Evolutionary conservation across 1,140 invertebrate species (phyloP).

Genomic region (Diabrotica virgifera): DNA sequence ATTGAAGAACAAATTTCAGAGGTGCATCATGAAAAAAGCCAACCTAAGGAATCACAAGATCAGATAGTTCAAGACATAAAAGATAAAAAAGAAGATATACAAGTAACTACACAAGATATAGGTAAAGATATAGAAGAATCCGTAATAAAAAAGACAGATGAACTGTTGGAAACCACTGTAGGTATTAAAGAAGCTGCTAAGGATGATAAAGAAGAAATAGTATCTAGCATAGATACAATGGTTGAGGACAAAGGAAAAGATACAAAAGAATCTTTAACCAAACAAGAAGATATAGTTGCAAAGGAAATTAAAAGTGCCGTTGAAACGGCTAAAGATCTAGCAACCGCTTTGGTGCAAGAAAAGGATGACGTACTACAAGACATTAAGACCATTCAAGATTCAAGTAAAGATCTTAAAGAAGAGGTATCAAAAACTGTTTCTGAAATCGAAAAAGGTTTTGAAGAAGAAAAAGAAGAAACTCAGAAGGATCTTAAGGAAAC

Average conservation of each 20-base stretch:
- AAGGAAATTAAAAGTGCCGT: not conserved
- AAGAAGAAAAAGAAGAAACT: too few species aligned
- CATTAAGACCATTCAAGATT: too few species aligned
- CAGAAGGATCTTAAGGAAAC: too few species aligned
- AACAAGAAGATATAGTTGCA: constrained; percentile 1
- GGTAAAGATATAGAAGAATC: constrained; percentile 6
- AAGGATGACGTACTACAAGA: too few species aligned
- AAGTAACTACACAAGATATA: not conserved
- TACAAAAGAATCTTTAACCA: not conserved
- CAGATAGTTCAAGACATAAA: not conserved
- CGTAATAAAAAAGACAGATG: not conserved
- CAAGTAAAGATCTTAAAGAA: too few species aligned
- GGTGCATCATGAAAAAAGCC: not conserved
- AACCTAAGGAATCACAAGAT: constrained; percentile 6
- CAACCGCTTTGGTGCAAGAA: too few species aligned
- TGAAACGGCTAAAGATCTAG: not conserved
- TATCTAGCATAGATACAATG: not conserved
- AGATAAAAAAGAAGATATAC: not conserved
- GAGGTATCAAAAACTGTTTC: too few species aligned
- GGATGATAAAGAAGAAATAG: not conserved
- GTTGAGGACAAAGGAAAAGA: not conserved
- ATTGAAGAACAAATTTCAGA: not conserved
- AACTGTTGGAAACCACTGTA: not conserved
- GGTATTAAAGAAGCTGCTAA: not conserved
- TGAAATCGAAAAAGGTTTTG: too few species aligned